Conservation (phyloP, 2,888 invertebrate species). For the Ichneumon xanthorius region DNA sequence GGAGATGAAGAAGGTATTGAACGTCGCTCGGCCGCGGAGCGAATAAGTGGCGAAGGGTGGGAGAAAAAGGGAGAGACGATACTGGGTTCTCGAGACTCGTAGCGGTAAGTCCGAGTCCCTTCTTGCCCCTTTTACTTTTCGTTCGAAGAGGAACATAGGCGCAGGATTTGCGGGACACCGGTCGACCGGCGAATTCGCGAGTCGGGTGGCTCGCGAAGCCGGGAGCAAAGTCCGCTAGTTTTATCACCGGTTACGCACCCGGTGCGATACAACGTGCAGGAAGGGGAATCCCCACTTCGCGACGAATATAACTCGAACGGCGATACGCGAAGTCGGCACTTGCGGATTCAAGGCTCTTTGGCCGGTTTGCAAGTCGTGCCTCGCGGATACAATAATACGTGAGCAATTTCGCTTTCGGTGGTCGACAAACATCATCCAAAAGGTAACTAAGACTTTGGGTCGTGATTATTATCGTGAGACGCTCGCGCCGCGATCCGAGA, state of each 20-base stretch:
- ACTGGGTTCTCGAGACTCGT: background rate
- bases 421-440: too few species aligned
- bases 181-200: background rate
- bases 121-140: background rate
- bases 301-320: conserved; percentile 17
- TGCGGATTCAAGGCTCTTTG: background rate
- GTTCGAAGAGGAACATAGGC: background rate
- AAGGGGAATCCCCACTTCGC: background rate
- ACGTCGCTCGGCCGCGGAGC: background rate
- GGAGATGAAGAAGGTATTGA: conserved; percentile 1
- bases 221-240: background rate
- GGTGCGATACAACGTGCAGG: background rate
- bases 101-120: background rate
- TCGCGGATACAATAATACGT: background rate
- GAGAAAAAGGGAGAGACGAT: background rate
- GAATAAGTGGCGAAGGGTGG: background rate
- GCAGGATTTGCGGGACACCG: background rate
- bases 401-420: background rate
- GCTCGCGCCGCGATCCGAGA: too few species aligned
- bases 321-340: background rate
- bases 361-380: background rate
- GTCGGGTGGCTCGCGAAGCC: background rate
- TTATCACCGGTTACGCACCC: background rate
- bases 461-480: background rate
- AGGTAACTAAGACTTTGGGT: background rate